Percentiles rank a stretch among this genome's conserved stretches.
These are phyloP conservation scores for Clarias gariepinus DNA, from an alignment of 2,113 vertebrate species.

Conservation along the genomic window DNA sequence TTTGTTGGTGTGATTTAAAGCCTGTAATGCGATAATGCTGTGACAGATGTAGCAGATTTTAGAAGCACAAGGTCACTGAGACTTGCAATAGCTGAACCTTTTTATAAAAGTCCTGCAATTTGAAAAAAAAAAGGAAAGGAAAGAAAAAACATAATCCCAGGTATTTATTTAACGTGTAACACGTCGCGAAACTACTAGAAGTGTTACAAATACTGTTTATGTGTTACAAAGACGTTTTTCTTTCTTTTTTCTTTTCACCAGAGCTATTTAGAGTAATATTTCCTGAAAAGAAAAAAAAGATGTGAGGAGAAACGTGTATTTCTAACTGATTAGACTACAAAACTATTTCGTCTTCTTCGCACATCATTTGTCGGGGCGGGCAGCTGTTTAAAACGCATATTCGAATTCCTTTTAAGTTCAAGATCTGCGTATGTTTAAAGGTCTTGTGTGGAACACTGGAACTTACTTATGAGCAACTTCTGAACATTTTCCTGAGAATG, in stretches of 20 bases:
- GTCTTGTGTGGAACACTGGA: conserved; percentile 26
- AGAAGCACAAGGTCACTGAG: conserved; percentile 47
- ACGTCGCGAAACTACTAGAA: not conserved
- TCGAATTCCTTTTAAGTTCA: conserved; percentile 9
- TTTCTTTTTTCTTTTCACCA: not conserved
- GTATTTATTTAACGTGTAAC: not conserved
- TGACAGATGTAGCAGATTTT: conserved; percentile 46
- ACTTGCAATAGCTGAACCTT: not conserved
- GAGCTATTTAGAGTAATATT: not conserved
- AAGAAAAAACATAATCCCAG: not conserved
- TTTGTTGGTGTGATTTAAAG: conserved; percentile 9
- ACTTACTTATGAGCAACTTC: not conserved
- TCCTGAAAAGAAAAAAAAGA: not conserved
- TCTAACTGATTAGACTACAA: not conserved
- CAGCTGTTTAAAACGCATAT: conserved; percentile 23
- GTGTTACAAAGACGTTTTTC: not conserved
- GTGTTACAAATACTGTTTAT: not conserved
- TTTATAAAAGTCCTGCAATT: not conserved
- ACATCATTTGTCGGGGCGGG: conserved; percentile 11
- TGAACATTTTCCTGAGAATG: not conserved
- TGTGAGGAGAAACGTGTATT: not conserved
- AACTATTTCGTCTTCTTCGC: conserved; percentile 19
- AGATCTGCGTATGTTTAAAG: not conserved
- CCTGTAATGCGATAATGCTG: conserved; percentile 22
- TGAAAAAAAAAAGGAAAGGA: not conserved